Percentiles rank a stretch among this genome's conserved stretches.
phyloP scores from a whole-genome alignment of 2,113 vertebrate species.

The Oncorhynchus nerka region DNA sequence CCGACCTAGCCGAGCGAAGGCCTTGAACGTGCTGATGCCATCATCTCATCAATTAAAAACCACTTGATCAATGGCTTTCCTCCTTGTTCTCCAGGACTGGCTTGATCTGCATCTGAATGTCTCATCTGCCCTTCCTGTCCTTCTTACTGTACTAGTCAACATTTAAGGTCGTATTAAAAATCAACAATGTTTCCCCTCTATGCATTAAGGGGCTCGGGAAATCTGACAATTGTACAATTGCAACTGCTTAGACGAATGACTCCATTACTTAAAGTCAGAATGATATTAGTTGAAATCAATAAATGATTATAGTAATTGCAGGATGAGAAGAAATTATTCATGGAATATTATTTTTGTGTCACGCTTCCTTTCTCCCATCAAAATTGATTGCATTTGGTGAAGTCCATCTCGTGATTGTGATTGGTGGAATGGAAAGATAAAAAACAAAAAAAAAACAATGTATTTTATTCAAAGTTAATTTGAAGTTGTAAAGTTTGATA shows the following conservation, averaged over 20 bases:
- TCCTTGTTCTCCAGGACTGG: constrained; percentile 5
- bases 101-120: neutral
- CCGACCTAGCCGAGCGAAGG: too few species aligned
- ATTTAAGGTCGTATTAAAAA: constrained; percentile 25
- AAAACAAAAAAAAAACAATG: neutral
- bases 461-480: neutral
- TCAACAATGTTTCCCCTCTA: constrained; percentile 22
- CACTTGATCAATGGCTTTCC: constrained; percentile 24
- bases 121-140: neutral
- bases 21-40: constrained; percentile 25
- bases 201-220: constrained; percentile 12
- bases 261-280: neutral
- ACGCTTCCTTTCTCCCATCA: constrained; percentile 5
- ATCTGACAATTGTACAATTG: constrained; percentile 8
- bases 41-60: constrained; percentile 7
- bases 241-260: constrained; percentile 9
- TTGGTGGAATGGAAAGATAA: neutral
- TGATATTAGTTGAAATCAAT: neutral
- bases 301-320: neutral
- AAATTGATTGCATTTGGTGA: constrained; percentile 2
- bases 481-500: constrained; percentile 5
- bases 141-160: neutral
- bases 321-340: neutral
- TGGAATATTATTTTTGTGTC: neutral
- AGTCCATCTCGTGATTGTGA: too few species aligned